phyloP scores from a whole-genome alignment of 2,797 vertebrate genomes.

The Helarctos malayanus region DNA sequence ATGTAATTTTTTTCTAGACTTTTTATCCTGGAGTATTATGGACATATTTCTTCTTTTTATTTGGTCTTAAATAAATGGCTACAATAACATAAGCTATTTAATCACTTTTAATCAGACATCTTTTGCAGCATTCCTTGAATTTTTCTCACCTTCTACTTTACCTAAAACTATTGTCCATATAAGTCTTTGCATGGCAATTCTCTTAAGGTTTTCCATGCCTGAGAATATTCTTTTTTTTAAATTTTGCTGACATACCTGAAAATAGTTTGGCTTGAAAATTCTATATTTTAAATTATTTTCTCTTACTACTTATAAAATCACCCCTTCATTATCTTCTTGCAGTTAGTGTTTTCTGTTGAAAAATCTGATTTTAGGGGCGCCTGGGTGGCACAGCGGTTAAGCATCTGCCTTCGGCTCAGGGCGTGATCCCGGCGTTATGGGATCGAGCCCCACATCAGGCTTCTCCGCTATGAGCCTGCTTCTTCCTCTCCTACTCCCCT shows the following conservation, averaged over 20 bases:
- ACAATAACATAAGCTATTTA: background rate
- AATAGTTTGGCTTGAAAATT: background rate
- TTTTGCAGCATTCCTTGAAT: background rate
- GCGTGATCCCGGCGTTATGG: too few relatives aligned
- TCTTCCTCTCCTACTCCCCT: too few relatives aligned
- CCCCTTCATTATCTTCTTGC: background rate
- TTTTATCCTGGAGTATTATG: background rate
- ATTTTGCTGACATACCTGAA: constrained; percentile 1
- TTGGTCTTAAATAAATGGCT: background rate
- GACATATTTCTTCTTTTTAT: background rate
- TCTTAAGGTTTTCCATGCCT: background rate
- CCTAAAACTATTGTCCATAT: background rate
- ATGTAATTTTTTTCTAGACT: background rate
- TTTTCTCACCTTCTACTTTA: background rate
- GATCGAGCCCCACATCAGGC: too few relatives aligned
- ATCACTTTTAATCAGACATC: background rate
- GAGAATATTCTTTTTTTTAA: background rate
- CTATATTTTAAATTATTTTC: background rate
- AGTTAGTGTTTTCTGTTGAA: background rate
- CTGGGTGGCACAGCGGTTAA: too few relatives aligned
- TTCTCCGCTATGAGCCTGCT: too few relatives aligned
- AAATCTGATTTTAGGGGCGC: background rate
- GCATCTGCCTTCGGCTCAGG: too few relatives aligned
- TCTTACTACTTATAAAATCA: background rate
- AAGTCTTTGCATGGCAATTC: background rate